Conservation (phyloP, 2,888 invertebrate genomes). For the Agriopis leucophaearia region DNA sequence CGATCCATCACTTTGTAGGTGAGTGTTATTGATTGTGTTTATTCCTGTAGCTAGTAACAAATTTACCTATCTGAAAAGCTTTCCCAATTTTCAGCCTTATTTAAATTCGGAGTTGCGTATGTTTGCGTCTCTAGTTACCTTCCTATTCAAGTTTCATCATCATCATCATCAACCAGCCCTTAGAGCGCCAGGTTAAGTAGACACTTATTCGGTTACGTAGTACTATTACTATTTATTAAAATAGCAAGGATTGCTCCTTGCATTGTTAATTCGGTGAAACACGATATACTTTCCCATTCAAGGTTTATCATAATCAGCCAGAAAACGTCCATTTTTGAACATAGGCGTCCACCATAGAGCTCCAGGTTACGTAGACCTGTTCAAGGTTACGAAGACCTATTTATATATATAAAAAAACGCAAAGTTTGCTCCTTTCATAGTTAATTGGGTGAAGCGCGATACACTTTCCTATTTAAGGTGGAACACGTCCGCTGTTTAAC, state of each 20-base stretch:
- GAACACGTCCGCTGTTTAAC: too few species aligned
- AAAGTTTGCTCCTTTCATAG: constrained; percentile 32
- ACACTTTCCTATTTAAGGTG: constrained; percentile 35
- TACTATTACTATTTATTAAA: too few species aligned
- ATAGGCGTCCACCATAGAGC: too few species aligned
- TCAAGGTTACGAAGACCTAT: too few species aligned
- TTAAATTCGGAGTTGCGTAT: constrained; percentile 28
- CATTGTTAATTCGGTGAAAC: constrained; percentile 57
- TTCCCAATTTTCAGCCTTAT: constrained; percentile 27
- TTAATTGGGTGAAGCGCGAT: constrained; percentile 60
- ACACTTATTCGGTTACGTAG: too few species aligned
- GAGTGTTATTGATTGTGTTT: constrained; percentile 28
- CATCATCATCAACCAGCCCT: too few species aligned
- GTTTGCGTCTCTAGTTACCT: constrained; percentile 25
- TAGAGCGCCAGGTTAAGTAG: too few species aligned
- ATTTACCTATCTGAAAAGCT: constrained; percentile 23
- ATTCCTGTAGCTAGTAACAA: constrained; percentile 26
- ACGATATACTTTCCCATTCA: constrained; percentile 47
- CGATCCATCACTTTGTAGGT: constrained; percentile 22
- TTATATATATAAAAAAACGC: too few species aligned
- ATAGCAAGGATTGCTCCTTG: constrained; percentile 15
- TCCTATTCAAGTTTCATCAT: constrained; percentile 11
- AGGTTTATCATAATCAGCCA: not conserved
- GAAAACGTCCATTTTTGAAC: too few species aligned
- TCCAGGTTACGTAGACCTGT: too few species aligned